Conservation (phyloP, 2,797 vertebrate species). For the Naso thynnoides region DNA sequence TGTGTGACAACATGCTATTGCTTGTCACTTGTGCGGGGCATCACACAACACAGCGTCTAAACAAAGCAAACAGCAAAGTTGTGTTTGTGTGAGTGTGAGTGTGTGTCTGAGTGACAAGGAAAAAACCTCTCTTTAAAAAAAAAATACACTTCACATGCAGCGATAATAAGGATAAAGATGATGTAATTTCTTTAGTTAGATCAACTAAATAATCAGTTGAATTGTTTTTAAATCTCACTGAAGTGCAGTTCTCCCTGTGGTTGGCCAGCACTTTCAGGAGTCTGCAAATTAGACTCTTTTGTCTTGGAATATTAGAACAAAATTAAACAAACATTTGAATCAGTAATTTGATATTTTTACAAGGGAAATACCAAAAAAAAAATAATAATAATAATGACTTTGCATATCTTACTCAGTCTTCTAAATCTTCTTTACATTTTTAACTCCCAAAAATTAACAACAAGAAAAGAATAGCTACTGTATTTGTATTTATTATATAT, state of each 20-base stretch:
- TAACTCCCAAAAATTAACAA: conserved; percentile 8
- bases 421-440: background rate
- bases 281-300: background rate
- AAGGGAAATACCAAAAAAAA: too few species aligned
- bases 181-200: background rate
- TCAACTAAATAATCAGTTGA: conserved; percentile 52
- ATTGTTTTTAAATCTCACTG: conserved; percentile 6
- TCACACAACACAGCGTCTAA: conserved; percentile 22
- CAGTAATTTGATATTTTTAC: background rate
- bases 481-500: conserved; percentile 3
- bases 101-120: conserved; percentile 24
- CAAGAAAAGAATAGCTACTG: background rate
- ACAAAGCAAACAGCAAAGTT: conserved; percentile 54
- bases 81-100: conserved; percentile 27
- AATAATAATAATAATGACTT: too few species aligned
- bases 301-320: background rate
- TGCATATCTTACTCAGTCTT: background rate
- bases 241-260: background rate
- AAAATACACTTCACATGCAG: conserved; percentile 14
- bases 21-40: conserved; percentile 23
- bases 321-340: conserved; percentile 8
- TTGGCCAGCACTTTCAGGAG: background rate
- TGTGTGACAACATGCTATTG: conserved; percentile 4
- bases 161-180: background rate
- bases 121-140: background rate